Conservation (phyloP, 2,113 vertebrate species). For the Hydrolagus affinis region DNA sequence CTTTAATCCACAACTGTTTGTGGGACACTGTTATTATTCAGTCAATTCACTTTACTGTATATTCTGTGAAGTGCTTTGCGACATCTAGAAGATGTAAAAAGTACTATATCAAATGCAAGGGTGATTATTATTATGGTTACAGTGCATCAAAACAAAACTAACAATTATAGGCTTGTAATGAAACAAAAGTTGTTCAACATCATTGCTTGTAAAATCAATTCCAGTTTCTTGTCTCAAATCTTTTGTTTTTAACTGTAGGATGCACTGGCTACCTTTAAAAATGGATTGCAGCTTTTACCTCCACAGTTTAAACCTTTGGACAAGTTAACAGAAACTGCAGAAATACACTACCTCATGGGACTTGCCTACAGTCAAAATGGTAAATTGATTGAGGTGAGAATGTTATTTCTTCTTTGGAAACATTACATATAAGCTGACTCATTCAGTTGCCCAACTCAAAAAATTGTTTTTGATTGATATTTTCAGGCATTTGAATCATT, state of each 20-base stretch:
- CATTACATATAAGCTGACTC: neutral
- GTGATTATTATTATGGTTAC: no score
- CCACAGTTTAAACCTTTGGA: constrained; percentile 36
- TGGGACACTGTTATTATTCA: no score
- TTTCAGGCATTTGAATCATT: constrained; percentile 58
- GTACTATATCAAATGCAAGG: no score
- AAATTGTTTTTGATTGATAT: constrained; percentile 18
- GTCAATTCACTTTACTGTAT: no score
- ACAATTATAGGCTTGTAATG: no score
- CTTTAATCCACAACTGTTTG: no score
- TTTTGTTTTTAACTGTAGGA: constrained; percentile 45
- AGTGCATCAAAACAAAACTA: no score
- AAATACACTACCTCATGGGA: constrained; percentile 57
- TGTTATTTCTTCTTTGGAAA: neutral
- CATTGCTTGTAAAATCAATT: neutral
- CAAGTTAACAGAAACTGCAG: constrained; percentile 40
- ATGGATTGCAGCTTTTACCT: constrained; percentile 48
- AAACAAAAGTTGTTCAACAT: neutral
- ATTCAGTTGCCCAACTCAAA: neutral
- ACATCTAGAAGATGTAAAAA: no score
- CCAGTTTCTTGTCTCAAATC: neutral
- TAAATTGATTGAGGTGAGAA: constrained; percentile 12
- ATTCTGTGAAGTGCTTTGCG: no score
- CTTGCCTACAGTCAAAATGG: constrained; percentile 57
- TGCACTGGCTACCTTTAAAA: constrained; percentile 53